Conservation (phyloP, 2,888 invertebrate genomes). For the Scaptomyza parva region DNA sequence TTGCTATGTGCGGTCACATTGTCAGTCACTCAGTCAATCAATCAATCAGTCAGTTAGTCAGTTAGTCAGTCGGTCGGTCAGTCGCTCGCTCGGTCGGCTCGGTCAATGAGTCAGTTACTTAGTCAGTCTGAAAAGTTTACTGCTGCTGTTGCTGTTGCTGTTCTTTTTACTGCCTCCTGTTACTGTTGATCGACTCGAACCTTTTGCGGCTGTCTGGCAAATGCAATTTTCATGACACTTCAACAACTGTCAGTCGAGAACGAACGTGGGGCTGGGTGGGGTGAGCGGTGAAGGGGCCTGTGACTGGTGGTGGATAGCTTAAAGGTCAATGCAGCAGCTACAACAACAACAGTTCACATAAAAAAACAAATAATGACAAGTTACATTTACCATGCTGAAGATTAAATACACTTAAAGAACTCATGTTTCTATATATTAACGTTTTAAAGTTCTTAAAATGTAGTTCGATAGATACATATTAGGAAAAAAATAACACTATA, state of each 20-base stretch:
- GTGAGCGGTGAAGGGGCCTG: background rate
- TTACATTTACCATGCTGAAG: background rate
- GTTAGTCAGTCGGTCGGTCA: background rate
- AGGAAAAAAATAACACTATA: no score
- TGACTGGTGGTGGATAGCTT: background rate
- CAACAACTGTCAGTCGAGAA: conserved; percentile 16
- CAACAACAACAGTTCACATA: conserved; percentile 8
- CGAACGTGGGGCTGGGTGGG: background rate
- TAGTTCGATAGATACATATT: no score
- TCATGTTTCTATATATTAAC: no score
- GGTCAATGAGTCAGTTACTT: conserved; percentile 6
- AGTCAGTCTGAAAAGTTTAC: background rate
- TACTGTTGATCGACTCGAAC: conserved; percentile 6
- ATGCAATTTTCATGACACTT: conserved; percentile 55
- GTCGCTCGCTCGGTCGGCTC: background rate
- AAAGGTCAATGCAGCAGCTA: conserved; percentile 41
- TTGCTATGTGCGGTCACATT: background rate
- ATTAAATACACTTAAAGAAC: background rate
- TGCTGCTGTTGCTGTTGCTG: background rate
- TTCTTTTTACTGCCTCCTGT: background rate
- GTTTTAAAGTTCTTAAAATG: no score
- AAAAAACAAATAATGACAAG: conserved; percentile 3
- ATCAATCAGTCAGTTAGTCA: background rate
- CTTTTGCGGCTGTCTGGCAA: conserved; percentile 19
- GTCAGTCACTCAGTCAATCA: conserved; percentile 6